Evolutionary conservation across 2,797 vertebrate genomes (phyloP), one percentile per base, ranked within the genome.

Genomic region (Perodicticus potto): DNA sequence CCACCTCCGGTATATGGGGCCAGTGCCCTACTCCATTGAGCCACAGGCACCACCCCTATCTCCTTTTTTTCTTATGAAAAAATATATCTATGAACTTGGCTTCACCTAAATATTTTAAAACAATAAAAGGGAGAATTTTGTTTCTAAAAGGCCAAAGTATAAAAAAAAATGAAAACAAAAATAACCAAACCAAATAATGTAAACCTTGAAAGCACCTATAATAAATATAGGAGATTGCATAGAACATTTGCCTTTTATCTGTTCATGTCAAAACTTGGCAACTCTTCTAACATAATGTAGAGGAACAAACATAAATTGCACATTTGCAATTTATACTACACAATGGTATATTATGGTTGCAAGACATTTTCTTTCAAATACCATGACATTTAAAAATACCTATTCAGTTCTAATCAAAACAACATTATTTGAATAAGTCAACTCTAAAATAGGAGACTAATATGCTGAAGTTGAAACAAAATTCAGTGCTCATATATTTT

Each of bases 301-400:
- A 91, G 63, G 6, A 95, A 70, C 23, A 96, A 96, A 96, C 20
- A 94, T 65, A 95, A 49, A 82, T 70, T 83, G 82, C 20, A 34
- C 37, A 89, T 89, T 97, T 97, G 37, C 61, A 92, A 76, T 96
- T 98, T 96, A 96, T 85, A 91, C 74, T 94, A 83, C 81, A 91
- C 92, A 95, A 70, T 83, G 49, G n/a, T 57, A 53, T 95, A 78
- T 70, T 95, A 91, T 40, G 23, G 96, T 94, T 74, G 65, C 70
- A 74, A 93, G 89, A 92, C 25, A 43, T 22, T 81, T 63, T 73
- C 53, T 76, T 61, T 78, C 82, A 96, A 97, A 73, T 98, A 97
- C 84, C 85, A 92, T 96, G 94, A 87, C 96, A 97, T 98, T 98
- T 98, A 81, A 97, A 95, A 96, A 96, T 59, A 91, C 55, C 84